These are phyloP conservation scores for Venusia cambrica DNA, from an alignment of 2,888 invertebrate genomes.

Conservation along the genomic window DNA sequence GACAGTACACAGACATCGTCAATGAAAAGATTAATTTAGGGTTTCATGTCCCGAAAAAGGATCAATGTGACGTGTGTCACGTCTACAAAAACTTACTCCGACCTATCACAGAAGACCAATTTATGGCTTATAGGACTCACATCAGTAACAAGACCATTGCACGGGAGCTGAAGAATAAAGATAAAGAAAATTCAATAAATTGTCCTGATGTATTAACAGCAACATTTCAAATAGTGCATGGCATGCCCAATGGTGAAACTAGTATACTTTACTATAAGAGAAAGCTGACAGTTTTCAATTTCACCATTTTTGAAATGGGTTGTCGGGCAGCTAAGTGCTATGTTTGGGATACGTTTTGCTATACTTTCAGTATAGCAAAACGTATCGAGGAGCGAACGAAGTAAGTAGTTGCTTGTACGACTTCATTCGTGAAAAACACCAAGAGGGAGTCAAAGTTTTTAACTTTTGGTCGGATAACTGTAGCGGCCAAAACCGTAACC, in stretches of 20 bases:
- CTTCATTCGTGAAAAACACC: too few relatives aligned
- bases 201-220: not conserved
- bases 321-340: too few relatives aligned
- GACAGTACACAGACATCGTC: slow-evolving; percentile 6
- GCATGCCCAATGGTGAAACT: not conserved
- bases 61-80: slow-evolving; percentile 6
- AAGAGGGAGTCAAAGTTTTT: too few relatives aligned
- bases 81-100: not conserved
- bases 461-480: slow-evolving; percentile 1
- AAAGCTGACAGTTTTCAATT: not conserved
- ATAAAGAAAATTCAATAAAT: too few relatives aligned
- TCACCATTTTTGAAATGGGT: slow-evolving; percentile 2
- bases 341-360: too few relatives aligned
- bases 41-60: slow-evolving; percentile 3
- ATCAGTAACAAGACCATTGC: not conserved
- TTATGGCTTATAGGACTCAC: not conserved
- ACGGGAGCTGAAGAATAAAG: slow-evolving; percentile 1
- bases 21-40: slow-evolving; percentile 3
- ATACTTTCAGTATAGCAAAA: too few relatives aligned
- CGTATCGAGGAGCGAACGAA: too few relatives aligned
- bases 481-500: slow-evolving; percentile 6
- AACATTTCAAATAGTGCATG: slow-evolving; percentile 2
- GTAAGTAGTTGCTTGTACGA: too few relatives aligned
- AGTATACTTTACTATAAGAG: slow-evolving; percentile 5
- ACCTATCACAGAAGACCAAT: not conserved